Evolutionary conservation across 2,888 invertebrate genomes (phyloP).

Genomic region (Nowickia ferox): DNA sequence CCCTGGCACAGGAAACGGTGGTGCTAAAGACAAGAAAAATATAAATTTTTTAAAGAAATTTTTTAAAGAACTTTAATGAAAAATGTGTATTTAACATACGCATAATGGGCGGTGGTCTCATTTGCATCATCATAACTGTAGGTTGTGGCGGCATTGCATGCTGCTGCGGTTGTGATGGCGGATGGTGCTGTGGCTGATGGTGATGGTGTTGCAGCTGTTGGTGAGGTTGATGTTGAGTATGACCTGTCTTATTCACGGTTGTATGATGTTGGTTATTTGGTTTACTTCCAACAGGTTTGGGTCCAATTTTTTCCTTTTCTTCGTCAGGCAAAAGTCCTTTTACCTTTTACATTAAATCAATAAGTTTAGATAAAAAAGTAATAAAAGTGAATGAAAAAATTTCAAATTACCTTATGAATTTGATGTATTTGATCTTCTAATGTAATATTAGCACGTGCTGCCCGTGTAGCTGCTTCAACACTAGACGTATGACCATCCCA

Average conservation of each 20-base stretch:
- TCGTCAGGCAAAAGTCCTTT: conserved; percentile 97
- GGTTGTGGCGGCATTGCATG: conserved; percentile 79
- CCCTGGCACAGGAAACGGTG: conserved; percentile 83
- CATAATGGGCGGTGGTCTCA: conserved; percentile 83
- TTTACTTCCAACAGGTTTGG: conserved; percentile 87
- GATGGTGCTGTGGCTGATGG: conserved; percentile 73
- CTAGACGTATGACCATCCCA: conserved; percentile 99
- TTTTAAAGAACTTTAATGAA: neutral
- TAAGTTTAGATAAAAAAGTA: neutral
- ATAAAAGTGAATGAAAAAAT: neutral
- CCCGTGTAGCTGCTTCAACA: conserved; percentile 97
- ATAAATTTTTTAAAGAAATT: neutral
- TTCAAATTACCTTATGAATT: conserved; percentile 91
- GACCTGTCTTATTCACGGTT: conserved; percentile 72
- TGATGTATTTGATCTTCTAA: conserved; percentile 98
- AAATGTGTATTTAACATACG: conserved; percentile 75
- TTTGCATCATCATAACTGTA: conserved; percentile 83
- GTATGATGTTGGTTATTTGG: conserved; percentile 80
- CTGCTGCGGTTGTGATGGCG: conserved; percentile 71
- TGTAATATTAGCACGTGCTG: conserved; percentile 97
- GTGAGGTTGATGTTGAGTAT: conserved; percentile 76
- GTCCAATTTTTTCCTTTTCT: conserved; percentile 98
- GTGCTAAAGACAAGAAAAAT: conserved; percentile 78
- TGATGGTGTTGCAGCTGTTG: conserved; percentile 75
- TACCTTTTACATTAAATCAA: conserved; percentile 79